Percentiles rank a stretch among this genome's conserved stretches.
phyloP scores from a whole-genome alignment of 2,888 invertebrate genomes.

The Habrosyne pyritoides region DNA sequence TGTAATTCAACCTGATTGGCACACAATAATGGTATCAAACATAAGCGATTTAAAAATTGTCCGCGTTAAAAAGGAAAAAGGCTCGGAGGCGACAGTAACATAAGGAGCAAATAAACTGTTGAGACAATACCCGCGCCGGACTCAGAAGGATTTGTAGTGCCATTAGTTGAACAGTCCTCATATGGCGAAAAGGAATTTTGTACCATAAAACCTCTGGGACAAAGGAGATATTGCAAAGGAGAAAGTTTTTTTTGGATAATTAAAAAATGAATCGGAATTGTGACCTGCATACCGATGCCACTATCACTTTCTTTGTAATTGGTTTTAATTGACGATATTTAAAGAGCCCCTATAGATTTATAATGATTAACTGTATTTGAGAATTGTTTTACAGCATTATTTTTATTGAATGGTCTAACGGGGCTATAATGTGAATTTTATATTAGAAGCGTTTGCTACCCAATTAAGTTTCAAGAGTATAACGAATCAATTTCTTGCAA shows the following conservation, averaged over 20 bases:
- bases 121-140: slow-evolving; percentile 74
- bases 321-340: slow-evolving; percentile 43
- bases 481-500: not conserved
- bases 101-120: slow-evolving; percentile 73
- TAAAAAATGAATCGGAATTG: slow-evolving; percentile 61
- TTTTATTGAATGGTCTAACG: slow-evolving; percentile 4
- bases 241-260: slow-evolving; percentile 40
- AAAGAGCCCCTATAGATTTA: slow-evolving; percentile 1
- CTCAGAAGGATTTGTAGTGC: slow-evolving; percentile 76
- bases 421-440: not conserved
- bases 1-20: slow-evolving; percentile 83
- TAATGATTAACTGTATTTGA: slow-evolving; percentile 3
- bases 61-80: slow-evolving; percentile 76
- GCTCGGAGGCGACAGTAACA: slow-evolving; percentile 64
- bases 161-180: slow-evolving; percentile 66
- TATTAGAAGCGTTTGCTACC: not conserved
- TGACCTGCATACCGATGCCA: slow-evolving; percentile 55
- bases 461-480: not conserved
- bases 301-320: slow-evolving; percentile 56
- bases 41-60: slow-evolving; percentile 82
- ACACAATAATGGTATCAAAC: slow-evolving; percentile 84
- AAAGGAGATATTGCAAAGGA: slow-evolving; percentile 10
- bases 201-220: slow-evolving; percentile 22
- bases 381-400: not conserved
- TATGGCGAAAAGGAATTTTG: slow-evolving; percentile 11